A percentile compares a stretch with the other conserved stretches of the same genome.
Evolutionary conservation across 2,888 invertebrate genomes (phyloP).

Genomic region (Lasioglossum morio): DNA sequence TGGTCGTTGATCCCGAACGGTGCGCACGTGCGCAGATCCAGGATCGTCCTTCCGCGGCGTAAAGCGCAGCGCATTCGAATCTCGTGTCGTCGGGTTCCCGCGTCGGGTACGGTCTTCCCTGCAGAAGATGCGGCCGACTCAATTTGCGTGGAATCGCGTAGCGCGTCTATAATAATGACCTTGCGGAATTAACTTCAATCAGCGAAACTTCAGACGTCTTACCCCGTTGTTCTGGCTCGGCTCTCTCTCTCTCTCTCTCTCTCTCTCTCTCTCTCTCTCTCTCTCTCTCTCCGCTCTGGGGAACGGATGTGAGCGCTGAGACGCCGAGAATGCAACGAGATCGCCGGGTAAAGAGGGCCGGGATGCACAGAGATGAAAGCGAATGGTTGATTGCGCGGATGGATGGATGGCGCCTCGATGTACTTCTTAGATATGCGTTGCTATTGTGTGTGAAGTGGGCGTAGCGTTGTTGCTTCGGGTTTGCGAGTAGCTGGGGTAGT

Average conservation of each 20-base stretch:
- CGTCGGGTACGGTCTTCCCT: constrained; percentile 31
- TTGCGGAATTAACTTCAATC: constrained; percentile 79
- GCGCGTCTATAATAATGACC: constrained; percentile 73
- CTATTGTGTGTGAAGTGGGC: not conserved
- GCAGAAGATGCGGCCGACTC: constrained; percentile 46
- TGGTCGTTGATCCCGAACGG: constrained; percentile 51
- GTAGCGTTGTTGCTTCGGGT: not conserved
- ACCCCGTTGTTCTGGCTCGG: constrained; percentile 50
- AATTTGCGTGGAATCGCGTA: constrained; percentile 62
- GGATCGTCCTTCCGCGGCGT: not conserved
- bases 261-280: not conserved
- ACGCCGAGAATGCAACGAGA: constrained; percentile 26
- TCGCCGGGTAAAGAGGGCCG: constrained; percentile 13
- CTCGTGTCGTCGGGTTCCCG: not conserved
- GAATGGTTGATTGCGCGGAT: not conserved
- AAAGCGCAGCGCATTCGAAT: not conserved
- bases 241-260: not conserved
- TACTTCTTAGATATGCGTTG: not conserved
- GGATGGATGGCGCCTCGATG: constrained; percentile 12
- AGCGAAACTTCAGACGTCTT: constrained; percentile 72
- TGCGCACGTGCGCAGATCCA: constrained; percentile 19
- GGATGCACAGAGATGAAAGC: constrained; percentile 15
- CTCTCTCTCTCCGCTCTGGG: constrained; percentile 16
- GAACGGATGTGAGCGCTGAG: constrained; percentile 47
- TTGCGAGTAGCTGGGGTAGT: not conserved